A percentile compares a stretch with the other conserved stretches of the same genome.
Conservation (phyloP, 2,113 vertebrate species). For the Tretioscincus oriximinensis region DNA sequence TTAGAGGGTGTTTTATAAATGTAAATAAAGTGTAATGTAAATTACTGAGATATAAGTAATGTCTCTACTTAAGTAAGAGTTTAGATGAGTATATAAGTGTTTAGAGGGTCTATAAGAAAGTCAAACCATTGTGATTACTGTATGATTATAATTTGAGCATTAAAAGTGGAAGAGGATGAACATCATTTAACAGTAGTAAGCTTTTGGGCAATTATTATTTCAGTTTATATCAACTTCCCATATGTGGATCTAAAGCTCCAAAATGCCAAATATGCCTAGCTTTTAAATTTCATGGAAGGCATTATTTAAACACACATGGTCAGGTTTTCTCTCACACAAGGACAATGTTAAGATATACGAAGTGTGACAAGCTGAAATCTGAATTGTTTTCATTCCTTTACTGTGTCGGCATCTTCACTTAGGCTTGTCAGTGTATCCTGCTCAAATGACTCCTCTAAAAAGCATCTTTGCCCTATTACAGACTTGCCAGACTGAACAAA, state of each 20-base stretch:
- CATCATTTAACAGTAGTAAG: background rate
- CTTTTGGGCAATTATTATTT: background rate
- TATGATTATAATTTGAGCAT: background rate
- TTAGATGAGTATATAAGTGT: too few relatives aligned
- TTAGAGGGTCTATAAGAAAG: too few relatives aligned
- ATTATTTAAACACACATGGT: background rate
- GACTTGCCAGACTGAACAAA: conserved; percentile 16
- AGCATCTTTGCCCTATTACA: background rate
- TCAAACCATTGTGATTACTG: too few relatives aligned
- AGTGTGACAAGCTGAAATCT: conserved; percentile 15
- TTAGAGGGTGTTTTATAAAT: too few relatives aligned
- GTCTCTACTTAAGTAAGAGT: too few relatives aligned
- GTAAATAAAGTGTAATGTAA: background rate
- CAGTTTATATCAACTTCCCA: background rate
- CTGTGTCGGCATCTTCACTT: background rate
- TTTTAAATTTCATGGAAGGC: background rate
- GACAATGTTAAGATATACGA: conserved; percentile 1
- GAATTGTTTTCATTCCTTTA: background rate
- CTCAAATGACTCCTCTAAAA: background rate
- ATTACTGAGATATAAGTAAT: too few relatives aligned
- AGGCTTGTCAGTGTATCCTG: background rate
- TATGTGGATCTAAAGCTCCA: background rate
- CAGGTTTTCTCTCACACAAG: background rate
- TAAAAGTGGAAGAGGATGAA: background rate
- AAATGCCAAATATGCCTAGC: background rate